phyloP scores from a whole-genome alignment of 2,888 invertebrate species.

The Drosophila greeni region DNA sequence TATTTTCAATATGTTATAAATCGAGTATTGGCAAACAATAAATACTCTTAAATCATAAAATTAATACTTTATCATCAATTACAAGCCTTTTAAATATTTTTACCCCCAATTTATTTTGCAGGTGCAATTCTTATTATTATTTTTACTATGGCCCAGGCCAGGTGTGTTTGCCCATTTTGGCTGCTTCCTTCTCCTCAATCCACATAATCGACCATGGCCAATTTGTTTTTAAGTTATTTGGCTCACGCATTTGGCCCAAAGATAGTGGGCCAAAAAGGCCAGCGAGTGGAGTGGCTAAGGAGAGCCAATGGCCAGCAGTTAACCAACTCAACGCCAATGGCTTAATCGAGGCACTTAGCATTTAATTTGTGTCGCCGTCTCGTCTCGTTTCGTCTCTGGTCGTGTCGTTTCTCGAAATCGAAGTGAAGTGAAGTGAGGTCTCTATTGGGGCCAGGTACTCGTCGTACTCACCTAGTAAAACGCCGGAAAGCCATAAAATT shows the following conservation, averaged over 20 bases:
- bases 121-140: slow-evolving; percentile 14
- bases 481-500: slow-evolving; percentile 77
- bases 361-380: slow-evolving; percentile 56
- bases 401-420: slow-evolving; percentile 5
- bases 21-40: too few relatives aligned
- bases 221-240: slow-evolving; percentile 51
- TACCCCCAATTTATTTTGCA: slow-evolving; percentile 7
- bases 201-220: slow-evolving; percentile 35
- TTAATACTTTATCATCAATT: too few relatives aligned
- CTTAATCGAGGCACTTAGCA: slow-evolving; percentile 68
- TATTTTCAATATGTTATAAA: neutral
- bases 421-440: slow-evolving; percentile 8
- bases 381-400: slow-evolving; percentile 17
- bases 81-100: neutral
- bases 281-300: slow-evolving; percentile 6
- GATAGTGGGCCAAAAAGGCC: slow-evolving; percentile 34
- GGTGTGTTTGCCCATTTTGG: slow-evolving; percentile 8
- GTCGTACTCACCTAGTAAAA: slow-evolving; percentile 75
- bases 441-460: slow-evolving; percentile 55
- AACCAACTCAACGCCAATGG: slow-evolving; percentile 45
- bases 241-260: slow-evolving; percentile 55
- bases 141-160: slow-evolving; percentile 2
- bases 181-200: slow-evolving; percentile 12
- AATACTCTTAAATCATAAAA: too few relatives aligned
- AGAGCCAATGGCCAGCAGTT: slow-evolving; percentile 19